A percentile compares a stretch with the other conserved stretches of the same genome.
These are phyloP conservation scores for Pseudocheirus occidentalis DNA, from an alignment of 2,797 vertebrate genomes.

Conservation along the genomic window DNA sequence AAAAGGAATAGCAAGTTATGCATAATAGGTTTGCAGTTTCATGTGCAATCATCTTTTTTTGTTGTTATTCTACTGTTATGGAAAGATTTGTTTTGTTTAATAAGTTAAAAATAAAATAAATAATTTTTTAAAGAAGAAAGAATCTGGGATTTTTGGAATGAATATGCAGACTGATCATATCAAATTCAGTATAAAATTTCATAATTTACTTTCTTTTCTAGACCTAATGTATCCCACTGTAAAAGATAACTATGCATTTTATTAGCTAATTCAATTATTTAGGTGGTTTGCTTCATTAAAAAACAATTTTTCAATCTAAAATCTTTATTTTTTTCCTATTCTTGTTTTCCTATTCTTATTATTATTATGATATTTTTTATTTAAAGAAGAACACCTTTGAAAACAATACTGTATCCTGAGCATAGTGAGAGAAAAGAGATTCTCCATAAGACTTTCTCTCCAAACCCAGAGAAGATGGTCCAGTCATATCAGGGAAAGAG, in stretches of 20 bases:
- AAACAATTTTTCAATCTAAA: background rate
- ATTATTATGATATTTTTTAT: background rate
- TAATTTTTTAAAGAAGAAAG: background rate
- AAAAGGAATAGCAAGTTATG: background rate
- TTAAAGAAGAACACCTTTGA: background rate
- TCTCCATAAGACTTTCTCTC: background rate
- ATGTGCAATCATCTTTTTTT: background rate
- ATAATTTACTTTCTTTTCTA: background rate
- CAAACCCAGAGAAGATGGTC: background rate
- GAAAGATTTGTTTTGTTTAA: background rate
- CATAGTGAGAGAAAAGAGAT: background rate
- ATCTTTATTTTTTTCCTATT: background rate
- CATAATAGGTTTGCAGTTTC: background rate
- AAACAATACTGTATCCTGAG: background rate
- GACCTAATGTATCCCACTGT: background rate
- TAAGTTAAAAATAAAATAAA: background rate
- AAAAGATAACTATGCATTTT: background rate
- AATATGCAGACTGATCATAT: background rate
- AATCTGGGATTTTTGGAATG: background rate
- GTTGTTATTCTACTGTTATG: background rate
- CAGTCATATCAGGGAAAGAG: background rate
- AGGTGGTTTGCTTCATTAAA: background rate
- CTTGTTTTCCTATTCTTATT: background rate
- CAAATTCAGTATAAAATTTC: background rate
- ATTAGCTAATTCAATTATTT: background rate